Base-by-base conservation (phyloP, 2,888 invertebrate genomes). In the Eupithecia centaureata region DNA sequence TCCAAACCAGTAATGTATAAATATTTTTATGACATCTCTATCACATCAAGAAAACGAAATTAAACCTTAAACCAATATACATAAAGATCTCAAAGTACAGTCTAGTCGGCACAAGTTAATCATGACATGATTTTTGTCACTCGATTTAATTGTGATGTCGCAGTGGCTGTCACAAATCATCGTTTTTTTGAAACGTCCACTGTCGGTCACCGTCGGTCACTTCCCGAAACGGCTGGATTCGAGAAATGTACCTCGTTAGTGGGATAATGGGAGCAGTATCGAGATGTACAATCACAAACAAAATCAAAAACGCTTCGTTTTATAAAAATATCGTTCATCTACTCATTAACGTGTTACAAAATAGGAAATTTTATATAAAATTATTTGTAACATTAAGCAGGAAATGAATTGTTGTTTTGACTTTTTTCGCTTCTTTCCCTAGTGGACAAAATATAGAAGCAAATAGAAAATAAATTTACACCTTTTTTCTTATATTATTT, bases 171-270 rank as follows among this genome's bases (percentile, higher is more conserved):
- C 86, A 91, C 91, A 92, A 92, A 91, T 92, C 92, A 92, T 90
- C 82, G 85, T 88, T 91, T 92, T 91, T 91, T 89, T 84, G 80
- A 81, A 79, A 83, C 78, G 82, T 72, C 80, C 68, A 63, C 69
- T 79, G 79, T 76, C 81, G 72, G 73, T 71, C 85, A 63, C 69
- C 79, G 80, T 76, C 81, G 67, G 73, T 68, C 85, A 78, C 84
- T 87, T 84, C 85, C 82, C 78, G 86, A 86, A 86, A 85, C 80
- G 83, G 86, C 73, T 75, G 80, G 73, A 77, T 82, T 81, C 76
- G 87, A 89, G 87, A 90, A 89, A 88, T 87, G 86, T 81, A 72
- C 80, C 91, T 92, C 88, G 91, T 92, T 92, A 92, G 84, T 78
- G 80, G 79, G 73, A 85, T 91, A 91, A 90, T 91, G 89, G 85